These are phyloP conservation scores for Megatriorchis doriae DNA, from an alignment of 2,113 vertebrate species.

Conservation along the genomic window DNA sequence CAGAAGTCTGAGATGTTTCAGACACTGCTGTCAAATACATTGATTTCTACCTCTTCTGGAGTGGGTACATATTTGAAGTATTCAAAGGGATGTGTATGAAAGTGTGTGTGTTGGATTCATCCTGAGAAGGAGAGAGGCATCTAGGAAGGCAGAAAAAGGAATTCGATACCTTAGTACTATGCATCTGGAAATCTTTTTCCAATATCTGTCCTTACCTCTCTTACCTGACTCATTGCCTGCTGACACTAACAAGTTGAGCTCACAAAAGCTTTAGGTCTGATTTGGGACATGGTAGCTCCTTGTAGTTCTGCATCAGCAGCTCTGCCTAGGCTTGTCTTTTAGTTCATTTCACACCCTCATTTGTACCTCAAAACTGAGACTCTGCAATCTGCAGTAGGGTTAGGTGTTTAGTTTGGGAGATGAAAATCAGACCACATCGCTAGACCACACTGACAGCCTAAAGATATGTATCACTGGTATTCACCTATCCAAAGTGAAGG, in stretches of 20 bases:
- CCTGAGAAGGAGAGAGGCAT: not conserved
- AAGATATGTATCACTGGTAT: not conserved
- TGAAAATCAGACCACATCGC: not conserved
- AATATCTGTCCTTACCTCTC: not conserved
- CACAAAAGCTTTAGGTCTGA: not conserved
- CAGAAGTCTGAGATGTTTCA: not conserved
- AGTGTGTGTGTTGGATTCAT: not conserved
- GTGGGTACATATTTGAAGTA: not conserved
- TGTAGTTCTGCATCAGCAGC: not conserved
- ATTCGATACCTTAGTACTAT: not conserved
- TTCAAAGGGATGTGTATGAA: not conserved
- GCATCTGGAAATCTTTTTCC: not conserved
- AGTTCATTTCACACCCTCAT: not conserved
- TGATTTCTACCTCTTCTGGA: not conserved
- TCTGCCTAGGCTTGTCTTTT: not conserved
- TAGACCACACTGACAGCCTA: not conserved
- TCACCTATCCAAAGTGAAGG: not conserved
- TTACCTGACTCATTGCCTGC: not conserved
- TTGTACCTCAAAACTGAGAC: not conserved
- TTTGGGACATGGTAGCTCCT: accelerated
- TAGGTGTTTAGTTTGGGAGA: not conserved
- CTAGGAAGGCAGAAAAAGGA: not conserved
- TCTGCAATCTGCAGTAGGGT: not conserved
- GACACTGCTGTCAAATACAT: not conserved
- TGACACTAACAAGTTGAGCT: not conserved